Evolutionary conservation across 2,113 vertebrate genomes (phyloP).

Genomic region (Tetrax tetrax): DNA sequence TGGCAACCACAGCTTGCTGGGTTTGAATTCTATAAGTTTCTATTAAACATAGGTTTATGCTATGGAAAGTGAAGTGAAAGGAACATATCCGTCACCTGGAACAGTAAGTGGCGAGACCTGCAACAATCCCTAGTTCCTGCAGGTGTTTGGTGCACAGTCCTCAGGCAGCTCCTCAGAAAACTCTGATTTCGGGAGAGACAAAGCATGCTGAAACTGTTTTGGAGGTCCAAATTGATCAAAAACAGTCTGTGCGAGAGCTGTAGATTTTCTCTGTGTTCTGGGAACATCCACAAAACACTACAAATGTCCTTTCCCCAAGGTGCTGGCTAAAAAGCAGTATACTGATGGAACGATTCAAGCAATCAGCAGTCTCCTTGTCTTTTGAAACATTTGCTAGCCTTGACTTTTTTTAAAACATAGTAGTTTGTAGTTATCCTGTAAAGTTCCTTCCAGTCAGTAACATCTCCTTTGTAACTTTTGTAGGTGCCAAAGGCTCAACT

Average conservation of each 20-base stretch:
- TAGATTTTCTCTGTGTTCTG: neutral
- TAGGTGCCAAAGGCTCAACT: constrained; percentile 32
- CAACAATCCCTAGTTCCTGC: neutral
- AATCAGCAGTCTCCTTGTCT: neutral
- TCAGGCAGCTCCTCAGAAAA: neutral
- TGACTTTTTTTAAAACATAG: neutral
- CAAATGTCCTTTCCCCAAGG: neutral
- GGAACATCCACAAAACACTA: neutral
- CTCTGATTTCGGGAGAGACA: neutral
- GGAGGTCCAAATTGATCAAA: neutral
- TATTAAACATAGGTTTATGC: neutral
- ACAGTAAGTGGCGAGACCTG: neutral
- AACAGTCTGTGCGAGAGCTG: neutral
- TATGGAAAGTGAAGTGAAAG: neutral
- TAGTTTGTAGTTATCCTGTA: neutral
- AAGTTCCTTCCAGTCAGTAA: neutral
- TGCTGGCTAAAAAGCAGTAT: neutral
- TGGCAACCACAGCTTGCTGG: neutral
- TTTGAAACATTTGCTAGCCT: neutral
- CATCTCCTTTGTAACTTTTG: neutral
- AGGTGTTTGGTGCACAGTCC: neutral
- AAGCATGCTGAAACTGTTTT: neutral
- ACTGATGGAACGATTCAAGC: neutral
- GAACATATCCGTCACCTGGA: neutral
- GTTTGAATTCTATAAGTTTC: neutral